Evolutionary conservation across 2,888 invertebrate genomes (phyloP), one percentile per base, ranked within the genome.

Genomic region (Scotopteryx bipunctaria): DNA sequence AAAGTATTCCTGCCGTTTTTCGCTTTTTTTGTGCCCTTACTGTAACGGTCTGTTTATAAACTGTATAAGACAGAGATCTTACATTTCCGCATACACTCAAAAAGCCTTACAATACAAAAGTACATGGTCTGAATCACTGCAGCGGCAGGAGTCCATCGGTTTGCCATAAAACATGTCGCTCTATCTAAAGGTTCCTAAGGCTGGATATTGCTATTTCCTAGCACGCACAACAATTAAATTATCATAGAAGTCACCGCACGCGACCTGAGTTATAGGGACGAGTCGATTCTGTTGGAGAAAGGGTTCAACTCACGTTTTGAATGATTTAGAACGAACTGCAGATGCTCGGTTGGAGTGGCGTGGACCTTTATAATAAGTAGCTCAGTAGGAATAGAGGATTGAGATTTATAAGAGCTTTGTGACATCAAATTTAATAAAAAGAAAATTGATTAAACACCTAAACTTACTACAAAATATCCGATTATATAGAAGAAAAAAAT

Each of bases 211-310:
- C 76, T 73, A 76, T 72, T 69, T 71, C 65, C 69, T 73, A 74
- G 69, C 81, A 85, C 85, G 85, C 86, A 86, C 82, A 77, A 87
- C 87, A 87, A 87, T 88, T 87, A 88, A 87, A 88, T 86, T 86
- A 87, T 86, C 87, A 86, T 86, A 83, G 86, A 80, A 85, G 83
- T 86, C 82, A 76, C 78, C 78, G 86, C 86, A 86, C 86, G 87
- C 86, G 85, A 80, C 78, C 48, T 78, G 82, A 85, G 73, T 85
- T 87, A 86, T 86, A 73, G 74, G 74, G 77, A 77, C 71, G 71
- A 73, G 67, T 55, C 55, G 49, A 59, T 46, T 52, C 55, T 41
- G 5, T 0, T n/a, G 38, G 36, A 1, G 41, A 65, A 75, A 48
- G 27, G 51, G 40, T 1, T 11, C 65, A 81, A 74, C 42, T 61